phyloP scores from a whole-genome alignment of 2,113 vertebrate species.

The Limanda limanda region DNA sequence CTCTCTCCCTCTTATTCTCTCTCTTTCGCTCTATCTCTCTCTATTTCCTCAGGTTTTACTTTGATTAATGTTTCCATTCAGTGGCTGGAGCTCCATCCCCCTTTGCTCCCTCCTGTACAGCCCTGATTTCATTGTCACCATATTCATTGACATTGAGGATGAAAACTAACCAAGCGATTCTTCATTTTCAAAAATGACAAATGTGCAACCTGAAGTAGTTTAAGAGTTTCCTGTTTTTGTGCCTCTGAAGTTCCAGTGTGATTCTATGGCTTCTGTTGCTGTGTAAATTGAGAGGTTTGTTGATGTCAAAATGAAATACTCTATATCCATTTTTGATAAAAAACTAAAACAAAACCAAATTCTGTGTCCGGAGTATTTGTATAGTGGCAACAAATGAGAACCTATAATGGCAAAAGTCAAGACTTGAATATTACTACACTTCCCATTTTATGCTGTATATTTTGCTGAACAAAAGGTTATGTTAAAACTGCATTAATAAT shows the following conservation, averaged over 20 bases:
- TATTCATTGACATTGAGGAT: slow-evolving; percentile 79
- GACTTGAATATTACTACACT: too few relatives aligned
- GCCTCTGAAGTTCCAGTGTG: slow-evolving; percentile 90
- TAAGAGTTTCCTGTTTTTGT: slow-evolving; percentile 90
- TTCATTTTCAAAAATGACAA: slow-evolving; percentile 79
- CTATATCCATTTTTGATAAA: slow-evolving; percentile 88
- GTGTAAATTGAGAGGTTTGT: slow-evolving; percentile 95
- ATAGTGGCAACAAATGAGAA: neutral
- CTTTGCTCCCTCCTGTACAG: slow-evolving; percentile 44
- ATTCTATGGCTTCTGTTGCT: slow-evolving; percentile 91
- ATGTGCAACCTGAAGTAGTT: slow-evolving; percentile 86
- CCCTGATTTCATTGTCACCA: slow-evolving; percentile 36
- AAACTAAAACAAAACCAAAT: slow-evolving; percentile 45
- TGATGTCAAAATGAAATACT: slow-evolving; percentile 96
- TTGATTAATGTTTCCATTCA: slow-evolving; percentile 79
- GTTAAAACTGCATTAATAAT: too few relatives aligned
- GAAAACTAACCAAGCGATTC: slow-evolving; percentile 79
- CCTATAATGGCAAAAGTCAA: too few relatives aligned
- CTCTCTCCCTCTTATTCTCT: neutral
- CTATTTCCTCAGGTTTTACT: slow-evolving; percentile 55
- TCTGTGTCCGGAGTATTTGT: slow-evolving; percentile 62
- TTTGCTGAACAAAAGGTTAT: too few relatives aligned
- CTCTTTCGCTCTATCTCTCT: neutral
- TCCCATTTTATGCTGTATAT: too few relatives aligned
- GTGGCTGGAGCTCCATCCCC: slow-evolving; percentile 84